A percentile compares a stretch with the other conserved stretches of the same genome.
These are phyloP conservation scores for Huso huso DNA, from an alignment of 2,797 vertebrate genomes.

Conservation along the genomic window DNA sequence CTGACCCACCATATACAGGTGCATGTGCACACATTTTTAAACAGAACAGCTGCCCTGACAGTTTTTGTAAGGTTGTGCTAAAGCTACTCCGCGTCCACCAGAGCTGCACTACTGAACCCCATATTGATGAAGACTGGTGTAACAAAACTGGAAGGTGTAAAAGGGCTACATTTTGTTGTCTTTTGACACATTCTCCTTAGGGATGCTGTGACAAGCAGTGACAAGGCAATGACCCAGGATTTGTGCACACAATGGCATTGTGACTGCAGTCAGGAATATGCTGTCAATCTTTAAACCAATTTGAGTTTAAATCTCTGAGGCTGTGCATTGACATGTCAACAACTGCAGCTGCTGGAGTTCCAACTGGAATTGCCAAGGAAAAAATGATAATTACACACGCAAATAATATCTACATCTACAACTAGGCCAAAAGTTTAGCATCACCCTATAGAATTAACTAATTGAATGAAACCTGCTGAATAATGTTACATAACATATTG, in stretches of 20 bases:
- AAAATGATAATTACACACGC: too few relatives aligned
- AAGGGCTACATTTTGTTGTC: conserved; percentile 12
- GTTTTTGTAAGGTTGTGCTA: conserved; percentile 24
- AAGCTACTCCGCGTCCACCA: conserved; percentile 34
- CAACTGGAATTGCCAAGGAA: too few relatives aligned
- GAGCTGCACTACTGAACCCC: conserved; percentile 13
- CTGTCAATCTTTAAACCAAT: background rate
- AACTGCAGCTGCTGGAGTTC: too few relatives aligned
- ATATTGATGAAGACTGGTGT: conserved; percentile 27
- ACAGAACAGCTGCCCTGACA: background rate
- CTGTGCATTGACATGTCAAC: background rate
- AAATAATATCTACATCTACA: too few relatives aligned
- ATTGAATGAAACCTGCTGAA: too few relatives aligned
- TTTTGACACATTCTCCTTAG: conserved; percentile 23
- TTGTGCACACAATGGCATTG: background rate
- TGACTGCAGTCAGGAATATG: conserved; percentile 8
- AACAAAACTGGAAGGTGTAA: conserved; percentile 17
- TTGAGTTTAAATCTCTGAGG: background rate
- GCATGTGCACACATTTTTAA: too few relatives aligned
- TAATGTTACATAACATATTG: too few relatives aligned
- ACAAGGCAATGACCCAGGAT: conserved; percentile 1
- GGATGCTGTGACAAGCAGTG: background rate
- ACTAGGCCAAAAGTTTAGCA: too few relatives aligned
- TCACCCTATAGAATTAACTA: too few relatives aligned
- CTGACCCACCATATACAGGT: too few relatives aligned